Base-by-base conservation (phyloP, 2,888 invertebrate species). In the Perizoma flavofasciatum region DNA sequence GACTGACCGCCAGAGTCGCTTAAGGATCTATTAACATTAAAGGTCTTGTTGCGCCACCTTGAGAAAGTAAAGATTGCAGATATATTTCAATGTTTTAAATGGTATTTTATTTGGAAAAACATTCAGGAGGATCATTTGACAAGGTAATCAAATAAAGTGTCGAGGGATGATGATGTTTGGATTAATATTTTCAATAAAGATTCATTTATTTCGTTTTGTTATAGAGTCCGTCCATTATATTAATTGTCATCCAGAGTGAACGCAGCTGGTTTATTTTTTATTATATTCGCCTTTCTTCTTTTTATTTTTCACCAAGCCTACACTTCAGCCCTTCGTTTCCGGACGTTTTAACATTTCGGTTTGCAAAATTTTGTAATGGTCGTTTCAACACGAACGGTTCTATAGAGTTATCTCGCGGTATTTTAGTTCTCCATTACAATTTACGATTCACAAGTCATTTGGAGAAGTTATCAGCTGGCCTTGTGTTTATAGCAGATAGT, bases 1-100 rank as follows among this genome's bases (percentile, higher is more conserved):
- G 68, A 73, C 74, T 79, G 81, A 78, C 79, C 82, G 75, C 69
- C 61, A 68, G 66, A 61, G 69, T 73, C 73, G 66, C 73, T 74
- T 68, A 69, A 65, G 61, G 49, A 49, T 60, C 66, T 60, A 66
- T 66, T 63, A 61, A 65, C 65, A 65, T 68, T 63, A 57, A 58
- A 62, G 58, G 48, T 62, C 62, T 55, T 55, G 58, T 62, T 62
- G 55, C 54, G 48, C 54, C 50, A 62, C 58, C 58, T 62, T 59
- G 37, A 58, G 47, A 62, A 58, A 62, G 51, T 52, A 50, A 54
- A 54, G 59, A 53, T 45, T 45, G 1, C 22, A 59, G 52, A 54
- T 41, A 53, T 54, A 54, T 59, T 59, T 54, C 45, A 57, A 61
- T 61, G 53, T 61, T 49, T 49, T 47, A 46, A 61, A 61, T 46